A percentile compares a stretch with the other conserved stretches of the same genome.
Evolutionary conservation across 2,888 invertebrate genomes (phyloP).

Genomic region (Tetragonisca angustula): DNA sequence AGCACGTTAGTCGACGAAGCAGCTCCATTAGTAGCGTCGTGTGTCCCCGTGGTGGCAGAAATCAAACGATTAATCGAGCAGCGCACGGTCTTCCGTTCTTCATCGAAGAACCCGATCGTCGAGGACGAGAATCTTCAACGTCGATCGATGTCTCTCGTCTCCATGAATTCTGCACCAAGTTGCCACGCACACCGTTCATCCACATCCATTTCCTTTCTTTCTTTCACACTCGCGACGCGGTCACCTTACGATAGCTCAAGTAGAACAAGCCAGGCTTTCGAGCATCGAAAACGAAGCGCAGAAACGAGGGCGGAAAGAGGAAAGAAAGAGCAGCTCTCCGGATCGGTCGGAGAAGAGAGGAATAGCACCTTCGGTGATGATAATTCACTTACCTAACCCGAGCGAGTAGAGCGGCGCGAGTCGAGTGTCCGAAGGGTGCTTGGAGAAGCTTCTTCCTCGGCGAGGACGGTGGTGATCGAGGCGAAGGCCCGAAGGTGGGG

Average conservation of each 20-base stretch:
- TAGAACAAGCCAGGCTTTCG: not conserved
- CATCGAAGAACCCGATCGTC: not conserved
- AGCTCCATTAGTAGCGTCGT: conserved; percentile 28
- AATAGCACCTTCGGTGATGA: conserved; percentile 32
- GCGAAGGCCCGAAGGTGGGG: conserved; percentile 78
- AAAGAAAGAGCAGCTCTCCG: not conserved
- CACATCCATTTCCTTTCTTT: conserved; percentile 14
- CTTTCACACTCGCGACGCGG: conserved; percentile 40
- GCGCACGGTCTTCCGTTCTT: conserved; percentile 2
- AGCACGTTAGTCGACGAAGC: conserved; percentile 40
- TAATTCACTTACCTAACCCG: conserved; percentile 83
- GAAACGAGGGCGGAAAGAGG: not conserved
- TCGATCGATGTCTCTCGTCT: too few species aligned
- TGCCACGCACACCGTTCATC: conserved; percentile 32
- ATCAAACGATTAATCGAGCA: conserved; percentile 6
- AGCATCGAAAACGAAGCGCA: conserved; percentile 4
- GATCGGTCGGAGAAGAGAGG: conserved; percentile 18
- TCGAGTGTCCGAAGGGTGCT: conserved; percentile 78
- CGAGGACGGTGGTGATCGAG: conserved; percentile 48
- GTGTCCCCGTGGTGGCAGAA: not conserved
- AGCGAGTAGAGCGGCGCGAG: conserved; percentile 83
- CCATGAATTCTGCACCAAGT: conserved; percentile 2
- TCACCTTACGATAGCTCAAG: not conserved
- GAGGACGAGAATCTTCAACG: not conserved
- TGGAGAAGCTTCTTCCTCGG: conserved; percentile 60